Evolutionary conservation across 2,888 invertebrate genomes (phyloP), one percentile per base, ranked within the genome.

Genomic region (Amphipoea oculea): DNA sequence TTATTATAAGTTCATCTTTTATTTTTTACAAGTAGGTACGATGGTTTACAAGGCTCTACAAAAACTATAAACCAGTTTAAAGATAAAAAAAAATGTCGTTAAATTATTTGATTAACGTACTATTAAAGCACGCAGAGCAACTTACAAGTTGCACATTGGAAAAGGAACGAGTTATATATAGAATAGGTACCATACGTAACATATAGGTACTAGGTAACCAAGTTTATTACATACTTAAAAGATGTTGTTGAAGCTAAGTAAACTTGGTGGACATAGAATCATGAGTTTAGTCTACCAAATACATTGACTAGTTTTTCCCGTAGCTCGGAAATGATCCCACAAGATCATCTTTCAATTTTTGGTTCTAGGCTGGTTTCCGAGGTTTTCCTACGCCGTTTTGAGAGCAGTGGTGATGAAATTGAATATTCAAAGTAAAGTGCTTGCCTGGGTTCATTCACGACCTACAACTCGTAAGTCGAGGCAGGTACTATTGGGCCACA

Each of bases 41-140:
- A 48, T 20, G 12, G 69, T 12, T 51, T 51, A 51, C 12, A 69
- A 69, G 20, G 9, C 5, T 65, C 57, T 48, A 57, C 11, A 42
- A 23, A 54, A 67, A 75, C 2, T 11, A 20, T 7, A 62, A 81
- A 71, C 81, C 14, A 23, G 81, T 71, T 75, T 54, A 6, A 12
- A 2, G 17, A 9, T 7, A 42, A 17, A 57, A 62, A 75, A 76
- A 48, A 48, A 63, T 62, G 7, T 36, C 60, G 20, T 48, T 74
- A 70, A 66, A 80, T 54, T 81, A 51, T 70, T 74, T 70, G 51
- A 66, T 17, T 70, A 60, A 66, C 65, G 65, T 60, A 81, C 51
- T 75, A 29, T n/a, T 36, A 45, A 51, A 68, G 29, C 62, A 29
- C 75, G 17, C 57, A 45, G n/a, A 75, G 36, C 40, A 14, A 62